Evolutionary conservation across 1,140 invertebrate genomes (phyloP).

Genomic region (Eciton burchellii): DNA sequence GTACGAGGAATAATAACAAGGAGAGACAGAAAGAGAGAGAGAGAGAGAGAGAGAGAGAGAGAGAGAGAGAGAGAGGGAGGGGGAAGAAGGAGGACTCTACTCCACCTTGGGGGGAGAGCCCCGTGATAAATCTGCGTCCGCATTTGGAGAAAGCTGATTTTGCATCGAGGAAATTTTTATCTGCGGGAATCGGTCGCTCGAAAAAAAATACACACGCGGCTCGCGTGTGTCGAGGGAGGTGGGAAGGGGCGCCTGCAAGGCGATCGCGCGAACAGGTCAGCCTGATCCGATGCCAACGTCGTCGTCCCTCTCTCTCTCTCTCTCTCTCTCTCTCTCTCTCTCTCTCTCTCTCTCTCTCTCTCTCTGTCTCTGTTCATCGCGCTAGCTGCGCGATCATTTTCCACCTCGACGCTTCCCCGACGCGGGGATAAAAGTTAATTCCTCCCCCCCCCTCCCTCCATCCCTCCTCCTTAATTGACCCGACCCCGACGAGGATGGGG

Average conservation of each 20-base stretch:
- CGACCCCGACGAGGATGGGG: slow-evolving; percentile 23
- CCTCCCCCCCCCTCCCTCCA: neutral
- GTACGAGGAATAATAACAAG: neutral
- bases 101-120: no score
- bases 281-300: slow-evolving; percentile 18
- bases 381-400: no score
- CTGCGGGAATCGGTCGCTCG: neutral
- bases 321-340: no score
- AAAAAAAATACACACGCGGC: no score
- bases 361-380: no score
- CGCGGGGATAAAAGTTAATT: slow-evolving; percentile 44
- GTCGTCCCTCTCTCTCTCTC: no score
- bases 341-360: no score
- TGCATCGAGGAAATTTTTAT: slow-evolving; percentile 1
- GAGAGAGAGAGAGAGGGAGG: neutral
- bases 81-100: no score
- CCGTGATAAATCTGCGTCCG: neutral
- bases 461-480: slow-evolving; percentile 40
- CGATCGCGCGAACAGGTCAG: slow-evolving; percentile 5
- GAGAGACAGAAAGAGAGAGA: neutral
- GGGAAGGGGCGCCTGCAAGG: no score
- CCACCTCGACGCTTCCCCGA: neutral
- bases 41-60: neutral
- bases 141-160: slow-evolving; percentile 15
- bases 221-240: no score